phyloP scores from a whole-genome alignment of 2,888 invertebrate species.

The Ophion ventricosus region DNA sequence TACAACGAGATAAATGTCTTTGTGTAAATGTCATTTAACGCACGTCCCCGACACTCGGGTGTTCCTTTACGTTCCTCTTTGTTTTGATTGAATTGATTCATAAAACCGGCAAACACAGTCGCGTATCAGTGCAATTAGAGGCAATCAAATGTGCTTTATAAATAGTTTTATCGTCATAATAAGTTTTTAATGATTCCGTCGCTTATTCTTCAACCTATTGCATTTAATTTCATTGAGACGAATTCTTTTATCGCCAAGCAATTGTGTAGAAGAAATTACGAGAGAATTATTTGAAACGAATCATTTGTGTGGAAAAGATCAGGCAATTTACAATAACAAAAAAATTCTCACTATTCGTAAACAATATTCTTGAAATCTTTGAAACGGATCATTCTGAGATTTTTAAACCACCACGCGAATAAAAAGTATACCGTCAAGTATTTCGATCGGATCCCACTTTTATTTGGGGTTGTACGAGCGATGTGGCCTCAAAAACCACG shows the following conservation, averaged over 20 bases:
- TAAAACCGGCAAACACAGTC: not conserved
- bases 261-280: too few species aligned
- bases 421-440: too few species aligned
- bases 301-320: too few species aligned
- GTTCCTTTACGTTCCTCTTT: not conserved
- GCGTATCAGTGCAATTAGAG: not conserved
- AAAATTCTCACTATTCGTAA: not conserved
- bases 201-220: not conserved
- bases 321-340: not conserved
- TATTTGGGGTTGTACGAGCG: not conserved
- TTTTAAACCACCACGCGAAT: not conserved
- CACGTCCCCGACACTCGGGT: not conserved
- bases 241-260: too few species aligned
- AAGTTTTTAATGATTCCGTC: not conserved
- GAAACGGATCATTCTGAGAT: not conserved
- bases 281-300: too few species aligned
- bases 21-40: not conserved
- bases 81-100: not conserved
- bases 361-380: not conserved
- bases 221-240: too few species aligned
- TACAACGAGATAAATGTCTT: constrained; percentile 31
- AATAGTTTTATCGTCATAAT: not conserved
- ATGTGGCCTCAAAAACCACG: constrained; percentile 19
- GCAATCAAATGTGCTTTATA: not conserved
- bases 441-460: not conserved